Conservation (phyloP, 92 coral and sea anemone genomes). For the Umimayanthus kanabou region DNA sequence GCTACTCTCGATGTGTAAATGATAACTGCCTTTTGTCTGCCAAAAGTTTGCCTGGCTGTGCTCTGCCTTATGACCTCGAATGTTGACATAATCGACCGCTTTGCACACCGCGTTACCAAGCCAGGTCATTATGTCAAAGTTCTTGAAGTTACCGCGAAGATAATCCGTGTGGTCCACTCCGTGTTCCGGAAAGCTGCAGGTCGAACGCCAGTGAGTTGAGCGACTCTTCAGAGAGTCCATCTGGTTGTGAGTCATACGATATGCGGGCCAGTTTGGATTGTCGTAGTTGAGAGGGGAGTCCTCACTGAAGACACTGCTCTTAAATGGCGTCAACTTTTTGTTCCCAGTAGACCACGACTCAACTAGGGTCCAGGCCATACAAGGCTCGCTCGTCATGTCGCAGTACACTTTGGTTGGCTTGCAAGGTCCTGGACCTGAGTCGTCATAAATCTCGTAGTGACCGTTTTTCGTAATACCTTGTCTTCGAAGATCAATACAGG, state of each 20-base stretch:
- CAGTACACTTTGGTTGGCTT: slow-evolving; percentile 1
- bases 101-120: slow-evolving; percentile 45
- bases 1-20: background rate
- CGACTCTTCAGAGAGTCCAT: slow-evolving; percentile 35
- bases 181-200: slow-evolving; percentile 70
- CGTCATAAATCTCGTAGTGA: background rate
- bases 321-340: background rate
- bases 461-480: background rate
- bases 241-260: slow-evolving; percentile 26
- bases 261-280: slow-evolving; percentile 5
- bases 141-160: no score
- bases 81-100: slow-evolving; percentile 60
- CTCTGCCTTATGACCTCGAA: slow-evolving; percentile 55
- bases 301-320: background rate
- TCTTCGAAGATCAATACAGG: background rate
- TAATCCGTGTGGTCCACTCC: slow-evolving; percentile 71
- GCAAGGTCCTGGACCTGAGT: background rate
- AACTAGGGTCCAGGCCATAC: background rate
- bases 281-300: background rate
- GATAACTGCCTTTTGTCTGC: slow-evolving; percentile 22
- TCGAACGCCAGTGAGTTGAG: slow-evolving; percentile 68
- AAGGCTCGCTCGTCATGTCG: no score
- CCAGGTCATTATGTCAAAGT: slow-evolving; percentile 27
- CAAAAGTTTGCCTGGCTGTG: slow-evolving; percentile 50
- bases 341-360: background rate